Evolutionary conservation across 2,113 vertebrate genomes (phyloP).

Genomic region (Catagonus wagneri): DNA sequence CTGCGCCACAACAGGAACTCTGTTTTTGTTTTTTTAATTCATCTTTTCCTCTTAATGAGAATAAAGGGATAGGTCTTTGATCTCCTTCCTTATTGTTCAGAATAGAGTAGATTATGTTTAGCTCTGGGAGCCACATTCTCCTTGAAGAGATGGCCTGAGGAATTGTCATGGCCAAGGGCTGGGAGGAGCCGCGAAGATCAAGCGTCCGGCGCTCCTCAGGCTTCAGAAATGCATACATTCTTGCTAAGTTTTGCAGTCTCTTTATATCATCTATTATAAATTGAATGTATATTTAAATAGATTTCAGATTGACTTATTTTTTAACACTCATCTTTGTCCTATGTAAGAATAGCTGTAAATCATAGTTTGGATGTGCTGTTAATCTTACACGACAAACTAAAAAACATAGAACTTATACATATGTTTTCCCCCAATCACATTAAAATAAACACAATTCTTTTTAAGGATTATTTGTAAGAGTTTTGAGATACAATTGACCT

Average conservation of each 20-base stretch:
- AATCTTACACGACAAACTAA: background rate
- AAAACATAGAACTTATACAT: background rate
- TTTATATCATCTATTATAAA: background rate
- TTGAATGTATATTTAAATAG: background rate
- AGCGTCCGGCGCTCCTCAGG: background rate
- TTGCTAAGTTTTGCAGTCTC: background rate
- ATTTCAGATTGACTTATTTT: constrained; percentile 17
- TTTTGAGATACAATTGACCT: background rate
- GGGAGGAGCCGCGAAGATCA: background rate
- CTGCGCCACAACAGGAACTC: no score
- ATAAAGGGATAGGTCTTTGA: background rate
- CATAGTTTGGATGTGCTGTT: background rate
- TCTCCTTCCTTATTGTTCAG: background rate
- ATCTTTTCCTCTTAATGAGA: background rate
- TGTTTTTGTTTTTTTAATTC: background rate
- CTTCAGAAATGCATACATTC: background rate
- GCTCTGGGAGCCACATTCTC: background rate
- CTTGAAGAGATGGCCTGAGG: background rate
- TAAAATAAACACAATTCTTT: background rate
- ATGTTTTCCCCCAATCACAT: background rate
- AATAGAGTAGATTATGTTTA: background rate
- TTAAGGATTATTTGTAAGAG: background rate
- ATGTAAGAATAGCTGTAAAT: background rate
- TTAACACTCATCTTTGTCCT: constrained; percentile 32
- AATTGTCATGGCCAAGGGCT: background rate